Conservation (phyloP, 2,888 invertebrate genomes). For the Achlya flavicornis region DNA sequence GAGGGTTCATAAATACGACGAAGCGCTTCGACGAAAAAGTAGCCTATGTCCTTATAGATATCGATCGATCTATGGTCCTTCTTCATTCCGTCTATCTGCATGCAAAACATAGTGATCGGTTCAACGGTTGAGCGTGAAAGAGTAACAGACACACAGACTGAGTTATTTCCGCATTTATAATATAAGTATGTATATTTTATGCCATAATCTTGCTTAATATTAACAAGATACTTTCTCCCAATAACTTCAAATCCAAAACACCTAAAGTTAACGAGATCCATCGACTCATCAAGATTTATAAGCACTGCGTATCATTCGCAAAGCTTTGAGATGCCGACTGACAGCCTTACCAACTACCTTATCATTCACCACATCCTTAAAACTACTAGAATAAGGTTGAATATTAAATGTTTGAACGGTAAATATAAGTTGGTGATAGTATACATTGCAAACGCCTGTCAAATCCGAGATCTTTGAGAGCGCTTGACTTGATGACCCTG, state of each 20-base stretch:
- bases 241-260: constrained; percentile 33
- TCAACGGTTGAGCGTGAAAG: too few relatives aligned
- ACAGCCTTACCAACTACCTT: neutral
- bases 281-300: constrained; percentile 24
- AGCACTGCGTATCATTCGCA: constrained; percentile 43
- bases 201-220: too few relatives aligned
- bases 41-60: too few relatives aligned
- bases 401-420: constrained; percentile 24
- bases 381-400: neutral
- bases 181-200: too few relatives aligned
- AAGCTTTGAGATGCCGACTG: constrained; percentile 11
- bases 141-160: too few relatives aligned
- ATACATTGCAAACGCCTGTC: constrained; percentile 30
- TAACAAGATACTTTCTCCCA: neutral
- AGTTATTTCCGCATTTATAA: too few relatives aligned
- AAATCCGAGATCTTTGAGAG: constrained; percentile 39
- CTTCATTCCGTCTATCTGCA: too few relatives aligned
- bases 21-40: too few relatives aligned
- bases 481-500: constrained; percentile 37
- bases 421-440: constrained; percentile 18
- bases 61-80: too few relatives aligned
- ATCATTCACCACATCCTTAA: neutral
- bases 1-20: too few relatives aligned
- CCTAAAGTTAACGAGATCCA: constrained; percentile 45
- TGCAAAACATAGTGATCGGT: too few relatives aligned